Evolutionary conservation across 1,140 invertebrate species (phyloP).

Genomic region (Tenebrio molitor): DNA sequence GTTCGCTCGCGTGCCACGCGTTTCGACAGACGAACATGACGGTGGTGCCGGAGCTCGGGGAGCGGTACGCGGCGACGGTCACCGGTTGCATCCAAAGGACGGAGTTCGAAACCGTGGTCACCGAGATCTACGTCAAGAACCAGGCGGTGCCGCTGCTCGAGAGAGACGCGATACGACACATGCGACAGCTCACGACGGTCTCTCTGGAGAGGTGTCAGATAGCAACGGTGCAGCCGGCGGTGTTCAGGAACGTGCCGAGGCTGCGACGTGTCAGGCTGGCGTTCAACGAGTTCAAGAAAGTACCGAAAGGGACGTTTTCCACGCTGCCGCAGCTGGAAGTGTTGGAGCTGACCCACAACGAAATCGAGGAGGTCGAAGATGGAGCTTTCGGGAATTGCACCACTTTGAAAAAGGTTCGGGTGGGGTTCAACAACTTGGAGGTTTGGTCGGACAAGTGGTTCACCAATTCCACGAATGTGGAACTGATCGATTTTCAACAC

Average conservation of each 20-base stretch:
- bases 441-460: slow-evolving; percentile 24
- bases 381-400: slow-evolving; percentile 7
- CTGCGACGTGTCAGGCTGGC: background rate
- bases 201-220: slow-evolving; percentile 31
- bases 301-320: background rate
- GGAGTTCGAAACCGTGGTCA: background rate
- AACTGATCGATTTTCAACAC: slow-evolving; percentile 26
- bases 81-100: slow-evolving; percentile 1
- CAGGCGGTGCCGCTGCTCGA: slow-evolving; percentile 40
- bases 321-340: background rate
- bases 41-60: background rate
- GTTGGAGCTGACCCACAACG: background rate
- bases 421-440: slow-evolving; percentile 18
- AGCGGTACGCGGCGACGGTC: background rate
- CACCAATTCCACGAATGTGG: slow-evolving; percentile 6
- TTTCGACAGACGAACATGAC: background rate
- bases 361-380: slow-evolving; percentile 4
- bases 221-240: background rate
- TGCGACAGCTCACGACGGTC: slow-evolving; percentile 33
- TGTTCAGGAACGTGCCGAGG: slow-evolving; percentile 44
- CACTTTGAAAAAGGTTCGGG: background rate
- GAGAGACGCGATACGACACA: slow-evolving; percentile 41
- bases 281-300: background rate
- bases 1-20: background rate
- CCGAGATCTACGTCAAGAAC: background rate